Evolutionary conservation across 2,888 invertebrate genomes (phyloP).

Genomic region (Ornithoptera priamus): DNA sequence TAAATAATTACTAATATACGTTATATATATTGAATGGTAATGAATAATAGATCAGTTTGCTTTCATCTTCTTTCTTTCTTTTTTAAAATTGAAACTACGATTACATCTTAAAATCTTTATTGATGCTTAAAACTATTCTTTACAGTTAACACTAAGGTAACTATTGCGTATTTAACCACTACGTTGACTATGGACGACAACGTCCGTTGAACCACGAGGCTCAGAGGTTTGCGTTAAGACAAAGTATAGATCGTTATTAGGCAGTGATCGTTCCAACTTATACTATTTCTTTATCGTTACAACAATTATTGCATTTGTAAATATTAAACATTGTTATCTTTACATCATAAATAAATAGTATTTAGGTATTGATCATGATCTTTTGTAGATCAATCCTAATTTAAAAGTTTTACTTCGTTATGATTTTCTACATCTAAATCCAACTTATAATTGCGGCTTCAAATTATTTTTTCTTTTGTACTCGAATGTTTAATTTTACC

Average conservation of each 20-base stretch:
- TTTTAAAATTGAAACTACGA: constrained; percentile 11
- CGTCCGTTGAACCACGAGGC: constrained; percentile 51
- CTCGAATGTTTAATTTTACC: not conserved
- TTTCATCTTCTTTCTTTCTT: not conserved
- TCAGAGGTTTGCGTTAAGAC: constrained; percentile 45
- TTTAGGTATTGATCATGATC: not conserved
- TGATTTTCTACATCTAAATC: not conserved
- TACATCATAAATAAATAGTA: constrained; percentile 9
- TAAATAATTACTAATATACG: too few relatives aligned
- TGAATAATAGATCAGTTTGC: too few relatives aligned
- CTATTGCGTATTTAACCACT: constrained; percentile 61
- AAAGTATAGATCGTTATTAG: constrained; percentile 53
- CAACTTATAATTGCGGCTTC: not conserved
- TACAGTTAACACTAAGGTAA: constrained; percentile 67
- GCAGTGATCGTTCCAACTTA: constrained; percentile 59
- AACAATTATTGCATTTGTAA: constrained; percentile 20
- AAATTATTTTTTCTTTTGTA: not conserved
- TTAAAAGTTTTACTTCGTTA: not conserved
- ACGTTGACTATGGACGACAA: constrained; percentile 67
- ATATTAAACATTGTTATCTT: constrained; percentile 1
- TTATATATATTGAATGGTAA: too few relatives aligned
- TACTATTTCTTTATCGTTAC: constrained; percentile 30
- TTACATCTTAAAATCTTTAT: constrained; percentile 43
- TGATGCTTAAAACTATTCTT: constrained; percentile 57
- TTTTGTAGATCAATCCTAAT: not conserved